phyloP scores from a whole-genome alignment of 2,888 invertebrate species.

The Micoletzkya japonica region DNA sequence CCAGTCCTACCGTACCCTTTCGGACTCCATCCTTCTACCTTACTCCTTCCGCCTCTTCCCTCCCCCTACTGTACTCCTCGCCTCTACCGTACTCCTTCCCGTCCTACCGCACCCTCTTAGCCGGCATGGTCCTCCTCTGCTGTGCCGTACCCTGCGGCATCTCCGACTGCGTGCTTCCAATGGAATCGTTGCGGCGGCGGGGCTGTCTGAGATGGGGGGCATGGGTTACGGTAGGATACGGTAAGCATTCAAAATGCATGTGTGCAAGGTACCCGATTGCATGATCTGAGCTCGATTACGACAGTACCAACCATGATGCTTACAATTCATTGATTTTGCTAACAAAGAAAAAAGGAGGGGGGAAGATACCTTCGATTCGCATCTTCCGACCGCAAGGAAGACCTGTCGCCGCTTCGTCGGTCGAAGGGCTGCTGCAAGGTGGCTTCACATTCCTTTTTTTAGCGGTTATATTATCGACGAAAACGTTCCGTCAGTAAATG shows the following conservation, averaged over 20 bases:
- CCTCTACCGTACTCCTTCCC: constrained; percentile 3
- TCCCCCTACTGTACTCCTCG: background rate
- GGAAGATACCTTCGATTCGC: constrained; percentile 21
- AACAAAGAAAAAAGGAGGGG: too few relatives aligned
- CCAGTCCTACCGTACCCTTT: background rate
- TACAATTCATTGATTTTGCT: too few relatives aligned
- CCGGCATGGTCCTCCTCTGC: too few relatives aligned
- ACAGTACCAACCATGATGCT: too few relatives aligned
- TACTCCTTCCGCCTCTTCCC: background rate
- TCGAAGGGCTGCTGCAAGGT: constrained; percentile 9
- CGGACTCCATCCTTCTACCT: background rate
- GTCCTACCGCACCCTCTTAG: too few relatives aligned
- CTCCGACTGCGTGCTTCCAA: constrained; percentile 44
- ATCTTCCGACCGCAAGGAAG: constrained; percentile 19
- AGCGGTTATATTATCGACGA: too few relatives aligned
- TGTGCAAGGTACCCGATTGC: background rate
- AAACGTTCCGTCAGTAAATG: too few relatives aligned
- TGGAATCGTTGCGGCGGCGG: constrained; percentile 44
- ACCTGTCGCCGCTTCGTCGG: constrained; percentile 10
- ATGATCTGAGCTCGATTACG: too few relatives aligned
- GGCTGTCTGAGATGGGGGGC: constrained; percentile 9
- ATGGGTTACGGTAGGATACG: too few relatives aligned
- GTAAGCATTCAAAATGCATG: background rate
- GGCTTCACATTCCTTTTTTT: too few relatives aligned
- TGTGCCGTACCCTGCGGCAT: constrained; percentile 28